Base-by-base conservation (phyloP, 2,888 invertebrate species). In the Cerceris rybyensis region DNA sequence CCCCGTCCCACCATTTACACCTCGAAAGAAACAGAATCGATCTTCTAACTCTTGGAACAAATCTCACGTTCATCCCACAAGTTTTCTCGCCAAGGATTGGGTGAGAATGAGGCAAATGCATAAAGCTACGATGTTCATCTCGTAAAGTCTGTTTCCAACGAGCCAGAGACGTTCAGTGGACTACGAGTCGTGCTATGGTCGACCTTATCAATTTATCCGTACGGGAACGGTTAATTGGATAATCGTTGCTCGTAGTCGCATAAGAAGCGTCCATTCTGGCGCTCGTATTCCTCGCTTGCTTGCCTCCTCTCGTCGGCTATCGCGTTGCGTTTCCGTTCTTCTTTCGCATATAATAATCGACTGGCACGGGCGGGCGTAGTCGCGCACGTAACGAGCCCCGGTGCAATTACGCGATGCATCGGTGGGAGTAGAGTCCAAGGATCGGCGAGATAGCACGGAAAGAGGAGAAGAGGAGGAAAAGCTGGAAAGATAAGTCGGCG, bases 211-310 rank as follows among this genome's bases (percentile, higher is more conserved):
- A 86, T 86, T 86, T 78, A 52, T 71, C 60, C 17, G 59, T 54
- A 54, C 57, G 58, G 49, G 69, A 70, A 79, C 78, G 67, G 77
- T 84, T 84, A 86, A 84, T 84, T 86, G 84, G 86, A 84, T 86
- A 86, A 84, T 84, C 78, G 86, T 52, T 57, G 73, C 64, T 73
- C 55, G 67, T 64, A 58, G 63, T 66, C 59, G 28, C 66, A 58
- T 16, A 70, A 67, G 83, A 68, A 67, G 67, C 43, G 54, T 50
- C 55, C 64, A 54, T 66, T 41, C 63, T 58, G 49, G 46, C 74
- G 69, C 17, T 78, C 66, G 71, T 80, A 84, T 70, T 78, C 72
- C 70, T 14, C 39, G 55, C 46, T 13, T 14, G 78, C 74, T 77
- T 76, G 70, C 59, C 75, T 69, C 69, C 49, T 14, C 14, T 43